Conservation (phyloP, 2,113 vertebrate species). For the Arvicanthis niloticus region DNA sequence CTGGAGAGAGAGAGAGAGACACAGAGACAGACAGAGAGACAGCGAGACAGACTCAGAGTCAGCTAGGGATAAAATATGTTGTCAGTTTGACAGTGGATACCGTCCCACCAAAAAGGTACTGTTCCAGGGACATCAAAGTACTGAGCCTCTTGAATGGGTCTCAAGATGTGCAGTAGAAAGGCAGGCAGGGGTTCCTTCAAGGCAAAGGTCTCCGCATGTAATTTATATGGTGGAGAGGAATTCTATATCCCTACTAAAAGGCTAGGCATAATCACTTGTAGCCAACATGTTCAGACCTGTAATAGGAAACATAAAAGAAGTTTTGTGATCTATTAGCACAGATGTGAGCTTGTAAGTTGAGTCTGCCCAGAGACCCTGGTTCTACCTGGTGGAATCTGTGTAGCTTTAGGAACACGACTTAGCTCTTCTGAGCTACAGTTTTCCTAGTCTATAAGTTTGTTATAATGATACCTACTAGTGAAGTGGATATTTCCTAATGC, state of each 20-base stretch:
- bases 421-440: constrained; percentile 39
- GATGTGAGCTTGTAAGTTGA: neutral
- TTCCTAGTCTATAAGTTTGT: neutral
- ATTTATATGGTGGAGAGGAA: neutral
- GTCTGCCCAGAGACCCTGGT: neutral
- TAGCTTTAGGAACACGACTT: neutral
- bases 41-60: accelerated
- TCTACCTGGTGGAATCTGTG: neutral
- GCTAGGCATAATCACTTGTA: neutral
- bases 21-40: too few species aligned
- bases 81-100: constrained; percentile 32
- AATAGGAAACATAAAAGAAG: neutral
- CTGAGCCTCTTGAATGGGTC: neutral
- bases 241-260: constrained; percentile 12
- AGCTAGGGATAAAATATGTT: constrained; percentile 50
- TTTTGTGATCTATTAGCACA: neutral
- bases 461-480: neutral
- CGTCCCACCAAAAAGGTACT: neutral
- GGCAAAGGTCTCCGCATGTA: neutral
- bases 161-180: neutral
- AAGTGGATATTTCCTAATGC: neutral
- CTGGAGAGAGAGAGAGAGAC: neutral
- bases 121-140: neutral
- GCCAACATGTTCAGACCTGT: neutral
- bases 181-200: neutral